These are phyloP conservation scores for Sebastes aleutianus DNA, from an alignment of 2,797 vertebrate species.

Conservation along the genomic window DNA sequence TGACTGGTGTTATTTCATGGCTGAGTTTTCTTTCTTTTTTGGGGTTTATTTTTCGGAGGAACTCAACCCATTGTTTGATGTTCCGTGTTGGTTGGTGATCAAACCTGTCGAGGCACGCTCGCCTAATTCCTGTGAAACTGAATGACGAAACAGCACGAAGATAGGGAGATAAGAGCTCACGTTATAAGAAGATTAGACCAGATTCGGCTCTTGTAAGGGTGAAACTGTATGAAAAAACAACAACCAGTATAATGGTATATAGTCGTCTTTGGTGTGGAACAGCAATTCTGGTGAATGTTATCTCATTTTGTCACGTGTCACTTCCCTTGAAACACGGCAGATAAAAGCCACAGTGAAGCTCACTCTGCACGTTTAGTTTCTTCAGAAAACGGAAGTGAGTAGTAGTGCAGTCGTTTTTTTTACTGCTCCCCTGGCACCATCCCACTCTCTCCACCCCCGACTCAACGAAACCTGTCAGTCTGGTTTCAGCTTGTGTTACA, in stretches of 20 bases:
- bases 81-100: constrained; percentile 8
- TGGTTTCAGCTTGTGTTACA: constrained; percentile 68
- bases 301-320: neutral
- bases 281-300: neutral
- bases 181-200: neutral
- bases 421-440: constrained; percentile 1
- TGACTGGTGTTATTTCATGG: neutral
- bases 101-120: constrained; percentile 50
- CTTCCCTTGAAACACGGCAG: neutral
- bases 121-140: constrained; percentile 1
- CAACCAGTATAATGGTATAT: neutral
- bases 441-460: constrained; percentile 64
- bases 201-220: neutral
- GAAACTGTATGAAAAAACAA: neutral
- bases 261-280: neutral
- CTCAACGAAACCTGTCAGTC: constrained; percentile 73
- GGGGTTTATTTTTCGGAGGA: neutral
- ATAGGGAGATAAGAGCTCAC: constrained; percentile 1
- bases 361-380: neutral
- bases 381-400: constrained; percentile 32
- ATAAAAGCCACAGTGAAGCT: neutral
- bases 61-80: neutral
- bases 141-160: neutral
- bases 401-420: neutral
- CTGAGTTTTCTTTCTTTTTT: neutral